Evolutionary conservation across 2,888 invertebrate genomes (phyloP).

Genomic region (Polyploca ridens): DNA sequence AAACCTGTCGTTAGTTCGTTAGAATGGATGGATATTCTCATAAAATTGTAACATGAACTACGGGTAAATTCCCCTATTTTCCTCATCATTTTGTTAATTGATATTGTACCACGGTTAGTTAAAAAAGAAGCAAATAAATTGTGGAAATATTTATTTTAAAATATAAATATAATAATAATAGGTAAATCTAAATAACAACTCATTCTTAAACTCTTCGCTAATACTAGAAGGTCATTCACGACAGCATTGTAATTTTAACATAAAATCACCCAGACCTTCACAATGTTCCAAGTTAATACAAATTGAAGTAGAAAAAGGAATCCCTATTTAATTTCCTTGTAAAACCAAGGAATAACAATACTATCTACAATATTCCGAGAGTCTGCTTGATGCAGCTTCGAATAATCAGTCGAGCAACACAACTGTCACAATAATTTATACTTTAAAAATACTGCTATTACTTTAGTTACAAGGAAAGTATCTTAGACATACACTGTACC

Average conservation of each 20-base stretch:
- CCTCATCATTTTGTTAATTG: not conserved
- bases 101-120: not conserved
- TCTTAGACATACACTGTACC: slow-evolving; percentile 73
- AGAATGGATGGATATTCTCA: not conserved
- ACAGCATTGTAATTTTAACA: slow-evolving; percentile 66
- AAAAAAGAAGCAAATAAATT: slow-evolving; percentile 47
- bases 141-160: slow-evolving; percentile 65
- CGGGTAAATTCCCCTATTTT: not conserved
- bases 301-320: slow-evolving; percentile 48
- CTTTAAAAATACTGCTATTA: slow-evolving; percentile 66
- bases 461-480: slow-evolving; percentile 32
- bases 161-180: slow-evolving; percentile 49
- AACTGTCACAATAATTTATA: slow-evolving; percentile 74
- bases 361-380: slow-evolving; percentile 76
- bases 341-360: slow-evolving; percentile 82
- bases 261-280: slow-evolving; percentile 70
- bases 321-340: slow-evolving; percentile 70
- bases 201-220: slow-evolving; percentile 63
- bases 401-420: slow-evolving; percentile 82
- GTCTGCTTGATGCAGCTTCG: slow-evolving; percentile 61
- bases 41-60: not conserved
- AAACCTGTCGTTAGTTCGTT: not conserved
- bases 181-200: slow-evolving; percentile 68
- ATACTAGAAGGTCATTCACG: slow-evolving; percentile 78
- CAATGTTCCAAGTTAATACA: slow-evolving; percentile 47